These are phyloP conservation scores for Poeciliopsis infans DNA, from an alignment of 2,797 vertebrate species.

Conservation along the genomic window DNA sequence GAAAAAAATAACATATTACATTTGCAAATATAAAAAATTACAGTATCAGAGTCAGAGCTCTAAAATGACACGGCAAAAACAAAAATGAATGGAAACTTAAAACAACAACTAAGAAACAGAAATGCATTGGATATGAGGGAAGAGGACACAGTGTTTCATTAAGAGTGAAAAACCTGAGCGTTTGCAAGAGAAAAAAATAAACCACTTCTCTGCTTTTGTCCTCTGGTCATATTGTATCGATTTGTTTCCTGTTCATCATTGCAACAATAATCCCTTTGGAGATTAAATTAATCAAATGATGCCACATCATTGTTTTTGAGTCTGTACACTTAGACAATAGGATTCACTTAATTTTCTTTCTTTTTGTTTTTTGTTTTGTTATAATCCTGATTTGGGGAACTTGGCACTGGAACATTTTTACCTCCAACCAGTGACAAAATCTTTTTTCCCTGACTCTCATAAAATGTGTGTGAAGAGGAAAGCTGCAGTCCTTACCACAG, in stretches of 20 bases:
- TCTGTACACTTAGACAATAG: conserved; percentile 56
- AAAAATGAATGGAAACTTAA: conserved; percentile 4
- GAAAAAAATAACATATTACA: neutral
- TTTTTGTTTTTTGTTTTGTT: conserved; percentile 42
- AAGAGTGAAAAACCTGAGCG: neutral
- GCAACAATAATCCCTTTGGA: conserved; percentile 56
- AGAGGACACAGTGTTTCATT: neutral
- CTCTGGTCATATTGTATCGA: conserved; percentile 30
- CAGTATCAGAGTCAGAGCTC: neutral
- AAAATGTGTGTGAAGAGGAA: conserved; percentile 24
- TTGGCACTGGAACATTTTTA: conserved; percentile 52
- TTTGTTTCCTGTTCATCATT: conserved; percentile 54
- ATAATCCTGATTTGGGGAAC: conserved; percentile 75
- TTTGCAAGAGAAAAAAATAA: neutral
- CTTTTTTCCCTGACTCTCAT: conserved; percentile 41
- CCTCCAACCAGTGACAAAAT: conserved; percentile 60
- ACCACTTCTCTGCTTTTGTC: neutral
- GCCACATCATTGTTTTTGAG: conserved; percentile 60
- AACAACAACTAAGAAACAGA: conserved; percentile 2
- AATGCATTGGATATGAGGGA: conserved; percentile 17
- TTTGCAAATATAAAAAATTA: neutral
- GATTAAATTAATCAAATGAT: conserved; percentile 73
- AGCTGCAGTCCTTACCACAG: conserved; percentile 43
- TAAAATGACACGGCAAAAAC: neutral
- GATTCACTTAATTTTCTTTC: conserved; percentile 74